These are phyloP conservation scores for human (Homo sapiens) DNA, from an alignment of 2,113 vertebrate species.

Conservation along the genomic window DNA sequence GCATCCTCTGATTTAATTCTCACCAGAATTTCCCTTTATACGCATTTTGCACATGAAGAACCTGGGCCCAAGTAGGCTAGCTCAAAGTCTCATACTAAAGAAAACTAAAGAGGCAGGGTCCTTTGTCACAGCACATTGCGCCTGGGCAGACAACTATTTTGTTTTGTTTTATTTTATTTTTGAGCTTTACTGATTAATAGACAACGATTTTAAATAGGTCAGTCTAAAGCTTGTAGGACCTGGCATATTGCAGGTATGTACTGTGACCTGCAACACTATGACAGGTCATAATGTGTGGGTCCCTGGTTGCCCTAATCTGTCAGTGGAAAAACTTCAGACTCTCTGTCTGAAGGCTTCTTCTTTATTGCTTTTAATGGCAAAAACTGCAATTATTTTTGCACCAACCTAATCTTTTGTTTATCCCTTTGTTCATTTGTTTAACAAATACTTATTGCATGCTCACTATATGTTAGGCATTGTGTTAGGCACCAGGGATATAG, in stretches of 20 bases:
- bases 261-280: background rate
- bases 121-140: background rate
- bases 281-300: background rate
- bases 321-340: background rate
- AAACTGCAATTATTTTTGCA: no score
- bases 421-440: background rate
- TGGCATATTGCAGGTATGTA: background rate
- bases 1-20: background rate
- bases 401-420: background rate
- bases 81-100: background rate
- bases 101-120: background rate
- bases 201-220: background rate
- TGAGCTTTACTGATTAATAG: background rate
- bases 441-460: background rate
- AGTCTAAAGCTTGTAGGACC: background rate
- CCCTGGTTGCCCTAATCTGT: background rate
- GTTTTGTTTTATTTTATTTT: background rate
- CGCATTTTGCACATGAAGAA: background rate
- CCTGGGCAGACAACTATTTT: background rate
- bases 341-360: background rate
- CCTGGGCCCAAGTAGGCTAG: background rate
- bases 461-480: background rate
- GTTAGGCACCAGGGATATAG: background rate
- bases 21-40: background rate
- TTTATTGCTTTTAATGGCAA: background rate